A percentile compares a stretch with the other conserved stretches of the same genome.
phyloP scores from a whole-genome alignment of 2,888 invertebrate species.

The Achlya flavicornis region DNA sequence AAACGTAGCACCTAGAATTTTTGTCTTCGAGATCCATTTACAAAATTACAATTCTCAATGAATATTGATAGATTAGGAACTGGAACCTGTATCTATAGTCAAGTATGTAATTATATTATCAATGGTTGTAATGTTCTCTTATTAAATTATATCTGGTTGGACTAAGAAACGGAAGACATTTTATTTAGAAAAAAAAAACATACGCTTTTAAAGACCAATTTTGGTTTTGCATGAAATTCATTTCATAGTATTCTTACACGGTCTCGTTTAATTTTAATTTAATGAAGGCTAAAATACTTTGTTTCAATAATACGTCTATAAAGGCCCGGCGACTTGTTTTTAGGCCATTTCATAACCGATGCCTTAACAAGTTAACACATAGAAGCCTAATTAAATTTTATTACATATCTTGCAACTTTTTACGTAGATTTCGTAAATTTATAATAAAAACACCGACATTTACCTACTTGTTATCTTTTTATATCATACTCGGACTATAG shows the following conservation, averaged over 20 bases:
- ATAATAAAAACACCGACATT: background rate
- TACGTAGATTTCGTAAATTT: background rate
- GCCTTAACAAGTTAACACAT: constrained; percentile 8
- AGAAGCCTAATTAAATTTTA: constrained; percentile 10
- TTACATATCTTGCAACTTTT: background rate
- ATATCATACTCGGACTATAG: constrained; percentile 27
- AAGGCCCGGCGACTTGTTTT: background rate
- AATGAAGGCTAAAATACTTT: too few relatives aligned
- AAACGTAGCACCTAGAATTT: constrained; percentile 77
- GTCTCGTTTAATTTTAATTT: too few relatives aligned
- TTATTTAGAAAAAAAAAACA: background rate
- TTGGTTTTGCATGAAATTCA: too few relatives aligned
- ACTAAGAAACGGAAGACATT: background rate
- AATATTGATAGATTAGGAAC: constrained; percentile 47
- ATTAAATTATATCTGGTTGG: background rate
- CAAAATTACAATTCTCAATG: constrained; percentile 53
- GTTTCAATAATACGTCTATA: too few relatives aligned
- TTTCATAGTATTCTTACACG: too few relatives aligned
- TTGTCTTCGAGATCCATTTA: constrained; percentile 68
- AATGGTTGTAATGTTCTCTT: background rate
- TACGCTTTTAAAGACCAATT: background rate
- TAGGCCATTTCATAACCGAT: background rate
- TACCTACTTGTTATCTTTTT: too few relatives aligned
- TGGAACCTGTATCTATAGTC: constrained; percentile 38
- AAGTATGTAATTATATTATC: constrained; percentile 7